Conservation (phyloP, 2,888 invertebrate species). For the Polietes domitor region DNA sequence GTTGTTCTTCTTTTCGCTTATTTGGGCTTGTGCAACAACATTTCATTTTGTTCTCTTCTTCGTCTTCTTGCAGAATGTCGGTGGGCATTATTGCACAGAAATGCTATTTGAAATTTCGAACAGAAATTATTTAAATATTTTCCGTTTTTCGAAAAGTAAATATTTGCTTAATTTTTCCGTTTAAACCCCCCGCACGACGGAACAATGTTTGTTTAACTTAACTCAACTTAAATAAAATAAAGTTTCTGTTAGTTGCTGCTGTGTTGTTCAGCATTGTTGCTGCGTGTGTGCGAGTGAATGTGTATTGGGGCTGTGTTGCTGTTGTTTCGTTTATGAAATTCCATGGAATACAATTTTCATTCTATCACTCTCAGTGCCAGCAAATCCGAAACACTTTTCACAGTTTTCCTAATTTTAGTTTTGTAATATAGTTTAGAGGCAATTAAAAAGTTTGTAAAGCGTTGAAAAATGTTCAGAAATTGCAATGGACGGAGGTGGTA, state of each 20-base stretch:
- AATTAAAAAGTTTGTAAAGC: conserved; percentile 50
- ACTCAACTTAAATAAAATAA: conserved; percentile 20
- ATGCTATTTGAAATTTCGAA: conserved; percentile 1
- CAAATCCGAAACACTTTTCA: neutral
- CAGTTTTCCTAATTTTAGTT: neutral
- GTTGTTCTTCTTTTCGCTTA: neutral
- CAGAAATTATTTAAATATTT: neutral
- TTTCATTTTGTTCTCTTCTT: neutral
- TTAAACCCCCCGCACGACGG: neutral
- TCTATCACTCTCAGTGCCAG: neutral
- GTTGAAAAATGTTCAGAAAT: conserved; percentile 30
- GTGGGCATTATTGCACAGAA: neutral
- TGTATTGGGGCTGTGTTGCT: neutral
- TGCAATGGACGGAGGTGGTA: no score
- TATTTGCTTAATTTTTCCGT: conserved; percentile 20
- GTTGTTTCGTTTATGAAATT: neutral
- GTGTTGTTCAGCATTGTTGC: neutral
- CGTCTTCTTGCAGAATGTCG: neutral
- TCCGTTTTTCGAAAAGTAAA: conserved; percentile 6
- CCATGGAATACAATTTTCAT: neutral
- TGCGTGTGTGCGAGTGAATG: no score
- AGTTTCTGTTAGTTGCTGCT: conserved; percentile 11
- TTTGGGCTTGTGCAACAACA: no score
- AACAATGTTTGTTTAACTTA: conserved; percentile 20
- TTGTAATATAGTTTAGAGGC: conserved; percentile 48